These are phyloP conservation scores for cat (Felis catus) DNA, from an alignment of 2,113 vertebrate species.

Conservation along the genomic window DNA sequence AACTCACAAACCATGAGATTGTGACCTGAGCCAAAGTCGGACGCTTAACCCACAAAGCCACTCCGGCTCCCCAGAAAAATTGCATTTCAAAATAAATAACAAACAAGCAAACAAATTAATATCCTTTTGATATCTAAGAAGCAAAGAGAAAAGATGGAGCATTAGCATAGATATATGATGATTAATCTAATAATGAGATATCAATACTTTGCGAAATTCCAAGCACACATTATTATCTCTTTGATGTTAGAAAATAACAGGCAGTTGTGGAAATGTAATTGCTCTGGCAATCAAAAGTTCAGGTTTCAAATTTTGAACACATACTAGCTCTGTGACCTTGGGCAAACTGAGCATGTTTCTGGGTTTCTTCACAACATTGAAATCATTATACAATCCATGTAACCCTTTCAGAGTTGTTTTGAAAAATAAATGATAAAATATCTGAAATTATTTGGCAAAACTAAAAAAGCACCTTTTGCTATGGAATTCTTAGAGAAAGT, in stretches of 20 bases:
- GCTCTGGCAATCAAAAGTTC: background rate
- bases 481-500: background rate
- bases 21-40: too few relatives aligned
- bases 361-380: background rate
- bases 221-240: background rate
- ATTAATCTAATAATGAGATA: background rate
- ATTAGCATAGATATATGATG: background rate
- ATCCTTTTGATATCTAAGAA: background rate
- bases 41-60: too few relatives aligned
- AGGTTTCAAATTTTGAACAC: background rate
- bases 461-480: background rate
- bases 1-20: too few relatives aligned
- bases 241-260: background rate
- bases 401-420: background rate
- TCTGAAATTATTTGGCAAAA: constrained; percentile 7
- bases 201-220: background rate
- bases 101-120: background rate
- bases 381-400: background rate
- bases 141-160: background rate
- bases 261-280: background rate
- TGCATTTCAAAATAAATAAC: background rate
- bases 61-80: background rate
- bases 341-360: background rate
- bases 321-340: background rate
- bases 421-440: background rate